Evolutionary conservation across 2,113 vertebrate species (phyloP).

Genomic region (Solea solea): DNA sequence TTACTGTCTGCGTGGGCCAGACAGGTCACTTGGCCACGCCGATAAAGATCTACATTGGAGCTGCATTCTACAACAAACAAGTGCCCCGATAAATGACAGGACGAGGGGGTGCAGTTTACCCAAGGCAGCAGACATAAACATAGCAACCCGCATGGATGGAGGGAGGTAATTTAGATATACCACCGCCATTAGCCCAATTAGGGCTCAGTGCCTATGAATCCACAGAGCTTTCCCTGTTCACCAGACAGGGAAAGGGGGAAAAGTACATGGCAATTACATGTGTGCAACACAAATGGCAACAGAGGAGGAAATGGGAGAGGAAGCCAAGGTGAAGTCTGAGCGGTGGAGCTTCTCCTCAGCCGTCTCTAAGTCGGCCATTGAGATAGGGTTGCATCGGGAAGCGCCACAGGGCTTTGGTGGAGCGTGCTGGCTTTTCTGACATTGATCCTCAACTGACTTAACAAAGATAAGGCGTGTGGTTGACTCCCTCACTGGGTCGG

Average conservation of each 20-base stretch:
- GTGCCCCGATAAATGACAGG: conserved; percentile 75
- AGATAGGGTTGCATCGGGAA: conserved; percentile 60
- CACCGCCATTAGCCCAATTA: conserved; percentile 80
- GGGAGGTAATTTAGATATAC: conserved; percentile 80
- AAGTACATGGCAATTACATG: conserved; percentile 67
- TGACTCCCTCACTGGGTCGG: conserved; percentile 53
- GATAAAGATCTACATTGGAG: conserved; percentile 79
- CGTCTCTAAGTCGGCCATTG: conserved; percentile 62
- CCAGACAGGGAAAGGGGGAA: conserved; percentile 56
- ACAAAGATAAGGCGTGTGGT: conserved; percentile 55
- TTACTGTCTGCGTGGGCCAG: conserved; percentile 53
- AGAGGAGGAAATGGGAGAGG: conserved; percentile 66
- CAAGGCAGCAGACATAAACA: conserved; percentile 84
- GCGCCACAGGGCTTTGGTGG: conserved; percentile 49
- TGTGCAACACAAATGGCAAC: conserved; percentile 55
- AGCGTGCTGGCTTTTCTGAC: conserved; percentile 59
- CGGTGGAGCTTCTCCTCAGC: conserved; percentile 35
- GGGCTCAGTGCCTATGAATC: conserved; percentile 81
- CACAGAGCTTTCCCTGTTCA: conserved; percentile 71
- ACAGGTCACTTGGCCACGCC: conserved; percentile 58
- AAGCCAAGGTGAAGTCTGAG: conserved; percentile 68
- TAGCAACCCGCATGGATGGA: conserved; percentile 71
- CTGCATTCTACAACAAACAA: conserved; percentile 81
- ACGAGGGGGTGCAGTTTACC: conserved; percentile 67
- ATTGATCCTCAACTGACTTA: conserved; percentile 42